phyloP scores from a whole-genome alignment of 2,888 invertebrate species.

The Reticulitermes lucifugus region DNA sequence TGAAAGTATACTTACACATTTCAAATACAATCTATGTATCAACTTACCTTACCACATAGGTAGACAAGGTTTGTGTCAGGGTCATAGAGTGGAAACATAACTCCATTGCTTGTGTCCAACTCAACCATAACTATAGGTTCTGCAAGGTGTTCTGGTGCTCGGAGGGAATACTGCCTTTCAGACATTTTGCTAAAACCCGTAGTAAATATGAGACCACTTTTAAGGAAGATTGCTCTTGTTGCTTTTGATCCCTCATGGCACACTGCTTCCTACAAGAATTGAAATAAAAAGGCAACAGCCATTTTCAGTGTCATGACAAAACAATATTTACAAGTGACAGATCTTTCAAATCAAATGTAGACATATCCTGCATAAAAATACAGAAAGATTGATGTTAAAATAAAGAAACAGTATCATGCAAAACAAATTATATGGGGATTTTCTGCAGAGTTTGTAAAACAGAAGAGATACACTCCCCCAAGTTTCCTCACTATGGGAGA shows the following conservation, averaged over 20 bases:
- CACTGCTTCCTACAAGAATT: constrained; percentile 73
- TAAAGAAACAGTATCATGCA: too few relatives aligned
- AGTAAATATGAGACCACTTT: constrained; percentile 92
- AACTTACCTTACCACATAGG: constrained; percentile 86
- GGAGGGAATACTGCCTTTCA: constrained; percentile 95
- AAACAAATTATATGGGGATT: too few relatives aligned
- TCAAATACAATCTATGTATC: not conserved
- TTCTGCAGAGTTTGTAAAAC: too few relatives aligned
- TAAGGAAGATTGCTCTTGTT: constrained; percentile 88
- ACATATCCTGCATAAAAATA: too few relatives aligned
- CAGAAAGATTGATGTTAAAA: too few relatives aligned
- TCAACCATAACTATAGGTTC: constrained; percentile 94
- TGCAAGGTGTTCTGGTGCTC: constrained; percentile 87
- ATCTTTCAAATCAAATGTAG: too few relatives aligned
- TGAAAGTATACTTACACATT: not conserved
- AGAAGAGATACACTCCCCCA: too few relatives aligned
- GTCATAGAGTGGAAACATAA: constrained; percentile 97
- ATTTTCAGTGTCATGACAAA: too few relatives aligned
- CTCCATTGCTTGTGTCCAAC: constrained; percentile 94
- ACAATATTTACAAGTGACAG: too few relatives aligned
- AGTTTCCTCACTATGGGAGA: too few relatives aligned
- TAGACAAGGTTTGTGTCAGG: constrained; percentile 95
- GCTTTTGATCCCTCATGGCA: constrained; percentile 96
- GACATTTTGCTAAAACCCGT: constrained; percentile 99
- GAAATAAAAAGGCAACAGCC: not conserved